A percentile compares a stretch with the other conserved stretches of the same genome.
phyloP scores from a whole-genome alignment of 2,797 vertebrate species.

The Yasuhikotakia modesta region DNA sequence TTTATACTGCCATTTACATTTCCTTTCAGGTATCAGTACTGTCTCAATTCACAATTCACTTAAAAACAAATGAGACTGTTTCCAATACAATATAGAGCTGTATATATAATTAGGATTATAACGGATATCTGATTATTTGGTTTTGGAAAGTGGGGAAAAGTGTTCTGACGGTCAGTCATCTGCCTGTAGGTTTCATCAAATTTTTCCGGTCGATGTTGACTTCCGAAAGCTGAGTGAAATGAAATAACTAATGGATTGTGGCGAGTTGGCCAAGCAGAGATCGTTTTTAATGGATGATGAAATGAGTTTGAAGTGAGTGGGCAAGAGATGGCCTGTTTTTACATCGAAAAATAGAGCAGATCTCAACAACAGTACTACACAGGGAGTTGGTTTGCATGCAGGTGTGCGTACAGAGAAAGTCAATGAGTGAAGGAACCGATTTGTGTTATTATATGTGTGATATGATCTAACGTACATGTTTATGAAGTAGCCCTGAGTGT shows the following conservation, averaged over 20 bases:
- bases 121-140: no score
- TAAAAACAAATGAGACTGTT: not conserved
- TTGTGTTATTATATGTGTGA: not conserved
- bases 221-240: not conserved
- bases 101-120: no score
- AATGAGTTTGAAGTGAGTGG: constrained; percentile 28
- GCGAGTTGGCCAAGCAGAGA: constrained; percentile 5
- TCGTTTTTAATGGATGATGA: constrained; percentile 33
- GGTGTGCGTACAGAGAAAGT: constrained; percentile 6
- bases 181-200: not conserved
- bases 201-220: not conserved
- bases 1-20: not conserved
- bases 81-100: no score
- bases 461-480: not conserved
- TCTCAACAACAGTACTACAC: constrained; percentile 14
- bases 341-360: constrained; percentile 26
- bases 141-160: no score
- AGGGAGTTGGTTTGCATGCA: not conserved
- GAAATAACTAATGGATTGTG: constrained; percentile 19
- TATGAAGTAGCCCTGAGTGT: not conserved
- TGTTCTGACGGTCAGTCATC: not conserved
- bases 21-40: not conserved
- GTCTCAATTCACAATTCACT: not conserved
- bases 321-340: constrained; percentile 31
- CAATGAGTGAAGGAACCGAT: not conserved